Evolutionary conservation across 2,888 invertebrate species (phyloP).

Genomic region (Drosophila vallismaia): DNA sequence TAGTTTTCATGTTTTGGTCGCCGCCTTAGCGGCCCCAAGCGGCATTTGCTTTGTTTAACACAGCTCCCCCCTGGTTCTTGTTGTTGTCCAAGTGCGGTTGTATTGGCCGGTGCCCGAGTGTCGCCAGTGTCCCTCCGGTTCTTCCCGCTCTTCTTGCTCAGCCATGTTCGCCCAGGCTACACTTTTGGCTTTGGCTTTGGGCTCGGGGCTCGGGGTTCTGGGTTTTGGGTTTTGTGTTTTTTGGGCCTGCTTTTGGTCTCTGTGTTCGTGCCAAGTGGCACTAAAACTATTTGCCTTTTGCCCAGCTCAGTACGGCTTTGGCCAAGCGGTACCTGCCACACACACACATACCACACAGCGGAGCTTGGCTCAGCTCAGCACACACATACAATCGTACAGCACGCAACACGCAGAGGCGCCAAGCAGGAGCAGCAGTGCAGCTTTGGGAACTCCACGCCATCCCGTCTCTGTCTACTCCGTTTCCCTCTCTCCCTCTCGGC

Average conservation of each 20-base stretch:
- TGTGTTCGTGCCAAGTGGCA: slow-evolving; percentile 79
- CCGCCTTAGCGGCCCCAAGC: slow-evolving; percentile 49
- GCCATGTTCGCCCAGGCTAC: slow-evolving; percentile 65
- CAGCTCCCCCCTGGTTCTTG: neutral
- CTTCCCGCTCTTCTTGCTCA: slow-evolving; percentile 47
- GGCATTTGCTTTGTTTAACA: slow-evolving; percentile 2
- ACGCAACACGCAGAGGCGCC: slow-evolving; percentile 43
- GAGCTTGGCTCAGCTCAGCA: slow-evolving; percentile 4
- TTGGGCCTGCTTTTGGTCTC: slow-evolving; percentile 54
- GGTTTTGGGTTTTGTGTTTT: slow-evolving; percentile 4
- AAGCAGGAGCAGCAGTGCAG: slow-evolving; percentile 27
- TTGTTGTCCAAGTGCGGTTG: neutral
- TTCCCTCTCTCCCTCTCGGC: neutral
- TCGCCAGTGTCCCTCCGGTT: slow-evolving; percentile 47
- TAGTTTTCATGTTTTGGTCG: slow-evolving; percentile 61
- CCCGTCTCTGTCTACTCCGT: neutral
- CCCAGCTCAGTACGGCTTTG: slow-evolving; percentile 25
- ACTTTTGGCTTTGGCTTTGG: slow-evolving; percentile 43
- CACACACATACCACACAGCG: slow-evolving; percentile 16
- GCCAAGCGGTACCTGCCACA: slow-evolving; percentile 31
- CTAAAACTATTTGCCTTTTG: slow-evolving; percentile 75
- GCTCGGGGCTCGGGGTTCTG: neutral
- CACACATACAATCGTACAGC: slow-evolving; percentile 1
- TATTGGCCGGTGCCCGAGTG: slow-evolving; percentile 49
- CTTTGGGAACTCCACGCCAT: slow-evolving; percentile 15